These are phyloP conservation scores for Axinella damicornis DNA, from an alignment of 37 sponge, comb jelly and placozoan species.

Conservation along the genomic window DNA sequence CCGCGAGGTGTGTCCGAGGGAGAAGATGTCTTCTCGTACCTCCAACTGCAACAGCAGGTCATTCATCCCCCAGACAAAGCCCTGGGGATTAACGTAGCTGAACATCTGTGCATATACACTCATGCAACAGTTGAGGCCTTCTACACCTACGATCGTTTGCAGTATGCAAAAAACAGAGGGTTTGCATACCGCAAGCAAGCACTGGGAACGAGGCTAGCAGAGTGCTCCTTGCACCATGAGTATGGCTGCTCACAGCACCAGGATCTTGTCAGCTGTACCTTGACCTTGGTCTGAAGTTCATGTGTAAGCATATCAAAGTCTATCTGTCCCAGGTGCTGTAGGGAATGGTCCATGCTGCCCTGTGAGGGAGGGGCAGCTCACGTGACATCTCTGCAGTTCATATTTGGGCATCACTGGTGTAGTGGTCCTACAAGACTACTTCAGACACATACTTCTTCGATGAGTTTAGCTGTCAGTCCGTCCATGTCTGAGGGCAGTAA, in stretches of 20 bases:
- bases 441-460: conserved; percentile 32
- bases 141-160: too few relatives aligned
- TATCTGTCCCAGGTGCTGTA: conserved; percentile 37
- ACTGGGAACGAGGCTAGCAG: too few relatives aligned
- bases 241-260: too few relatives aligned
- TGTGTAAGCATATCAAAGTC: conserved; percentile 56
- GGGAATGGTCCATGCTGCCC: conserved; percentile 13
- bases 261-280: conserved; percentile 9
- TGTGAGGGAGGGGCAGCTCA: conserved; percentile 7
- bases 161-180: too few relatives aligned
- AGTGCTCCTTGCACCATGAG: too few relatives aligned
- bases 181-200: too few relatives aligned
- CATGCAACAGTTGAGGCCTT: too few relatives aligned
- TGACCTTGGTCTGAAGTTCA: conserved; percentile 29
- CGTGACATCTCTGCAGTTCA: too few relatives aligned
- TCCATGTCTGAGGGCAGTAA: conserved; percentile 54
- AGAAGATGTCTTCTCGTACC: conserved; percentile 69
- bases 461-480: conserved; percentile 12
- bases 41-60: conserved; percentile 38
- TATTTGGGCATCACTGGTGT: too few relatives aligned
- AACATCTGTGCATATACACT: too few relatives aligned
- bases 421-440: too few relatives aligned
- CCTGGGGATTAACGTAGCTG: conserved; percentile 24
- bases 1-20: conserved; percentile 67
- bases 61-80: conserved; percentile 38